Conservation (phyloP, 2,113 vertebrate species). For the Tragelaphus buxtoni region DNA sequence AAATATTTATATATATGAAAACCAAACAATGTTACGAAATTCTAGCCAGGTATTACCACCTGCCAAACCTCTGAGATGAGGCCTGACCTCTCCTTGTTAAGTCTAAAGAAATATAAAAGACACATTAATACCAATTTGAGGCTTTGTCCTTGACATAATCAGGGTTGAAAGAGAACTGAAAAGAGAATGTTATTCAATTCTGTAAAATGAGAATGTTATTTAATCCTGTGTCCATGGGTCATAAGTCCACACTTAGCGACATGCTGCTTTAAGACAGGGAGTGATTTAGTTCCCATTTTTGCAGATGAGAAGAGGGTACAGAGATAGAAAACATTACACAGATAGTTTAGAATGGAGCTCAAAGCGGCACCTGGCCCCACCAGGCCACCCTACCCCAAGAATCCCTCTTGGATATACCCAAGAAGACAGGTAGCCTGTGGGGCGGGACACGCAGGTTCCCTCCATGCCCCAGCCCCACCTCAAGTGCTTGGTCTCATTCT, state of each 20-base stretch:
- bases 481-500: background rate
- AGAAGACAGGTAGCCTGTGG: background rate
- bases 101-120: background rate
- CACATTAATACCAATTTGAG: background rate
- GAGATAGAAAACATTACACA: background rate
- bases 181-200: background rate
- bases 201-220: background rate
- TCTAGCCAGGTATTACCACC: background rate
- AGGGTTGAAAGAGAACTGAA: background rate
- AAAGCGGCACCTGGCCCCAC: background rate
- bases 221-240: background rate
- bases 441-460: background rate
- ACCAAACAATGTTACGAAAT: background rate
- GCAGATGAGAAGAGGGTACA: background rate
- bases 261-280: background rate
- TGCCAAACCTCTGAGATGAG: background rate
- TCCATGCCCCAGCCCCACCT: background rate
- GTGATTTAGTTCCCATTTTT: background rate
- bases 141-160: background rate
- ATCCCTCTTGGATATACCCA: background rate
- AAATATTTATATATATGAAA: conserved; percentile 1
- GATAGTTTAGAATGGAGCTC: background rate
- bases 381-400: background rate
- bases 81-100: background rate
- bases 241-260: background rate